Conservation (phyloP, 2,888 invertebrate species). For the Chrysolina americana region DNA sequence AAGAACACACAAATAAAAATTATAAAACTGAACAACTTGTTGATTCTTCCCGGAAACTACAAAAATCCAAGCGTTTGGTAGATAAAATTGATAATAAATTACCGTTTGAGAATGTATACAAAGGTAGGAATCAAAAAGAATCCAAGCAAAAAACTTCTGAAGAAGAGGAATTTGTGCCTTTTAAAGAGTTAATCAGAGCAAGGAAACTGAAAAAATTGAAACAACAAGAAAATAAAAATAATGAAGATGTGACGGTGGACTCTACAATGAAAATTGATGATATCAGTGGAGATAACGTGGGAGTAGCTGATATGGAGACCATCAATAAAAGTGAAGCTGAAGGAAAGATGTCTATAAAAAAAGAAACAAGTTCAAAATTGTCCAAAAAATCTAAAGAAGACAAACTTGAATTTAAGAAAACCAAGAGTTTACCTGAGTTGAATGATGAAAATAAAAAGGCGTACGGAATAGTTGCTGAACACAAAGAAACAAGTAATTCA, state of each 20-base stretch:
- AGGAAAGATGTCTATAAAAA: neutral
- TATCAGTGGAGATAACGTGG: slow-evolving; percentile 32
- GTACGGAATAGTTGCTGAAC: neutral
- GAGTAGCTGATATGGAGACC: slow-evolving; percentile 17
- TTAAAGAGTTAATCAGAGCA: slow-evolving; percentile 56
- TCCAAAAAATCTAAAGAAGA: neutral
- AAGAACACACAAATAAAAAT: slow-evolving; percentile 36
- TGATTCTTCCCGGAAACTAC: slow-evolving; percentile 37
- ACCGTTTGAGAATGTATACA: slow-evolving; percentile 25
- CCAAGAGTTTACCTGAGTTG: neutral
- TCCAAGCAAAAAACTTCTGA: slow-evolving; percentile 27
- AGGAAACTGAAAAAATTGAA: slow-evolving; percentile 57
- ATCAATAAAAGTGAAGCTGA: slow-evolving; percentile 5
- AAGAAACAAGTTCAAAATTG: neutral
- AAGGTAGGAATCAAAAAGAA: slow-evolving; percentile 35
- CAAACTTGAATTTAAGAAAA: neutral
- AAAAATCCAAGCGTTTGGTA: slow-evolving; percentile 25
- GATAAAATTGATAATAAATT: slow-evolving; percentile 37
- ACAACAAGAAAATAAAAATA: slow-evolving; percentile 46
- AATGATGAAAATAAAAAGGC: neutral
- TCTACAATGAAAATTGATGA: slow-evolving; percentile 49
- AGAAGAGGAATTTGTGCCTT: slow-evolving; percentile 56
- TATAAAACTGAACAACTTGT: slow-evolving; percentile 28
- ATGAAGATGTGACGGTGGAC: slow-evolving; percentile 45
- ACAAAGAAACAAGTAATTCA: neutral